These are phyloP conservation scores for Corticium candelabrum DNA, from an alignment of 37 sponge, comb jelly and placozoan genomes.

Conservation along the genomic window DNA sequence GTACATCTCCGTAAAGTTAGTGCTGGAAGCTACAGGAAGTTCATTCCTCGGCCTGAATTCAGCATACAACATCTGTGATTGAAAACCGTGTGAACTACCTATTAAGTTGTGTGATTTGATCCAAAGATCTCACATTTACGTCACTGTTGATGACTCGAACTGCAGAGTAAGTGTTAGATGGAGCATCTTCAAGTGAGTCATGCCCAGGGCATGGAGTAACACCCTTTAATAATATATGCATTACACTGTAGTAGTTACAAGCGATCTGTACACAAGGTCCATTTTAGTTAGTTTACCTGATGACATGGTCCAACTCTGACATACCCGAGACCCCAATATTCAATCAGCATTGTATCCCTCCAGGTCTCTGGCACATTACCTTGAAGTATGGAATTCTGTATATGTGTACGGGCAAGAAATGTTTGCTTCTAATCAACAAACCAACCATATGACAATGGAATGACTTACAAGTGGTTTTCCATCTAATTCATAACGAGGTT, in stretches of 20 bases:
- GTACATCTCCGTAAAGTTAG: conserved; percentile 30
- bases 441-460: too few relatives aligned
- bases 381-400: background rate
- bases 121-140: conserved; percentile 29
- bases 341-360: conserved; percentile 45
- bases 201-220: background rate
- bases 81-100: background rate
- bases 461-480: conserved; percentile 36
- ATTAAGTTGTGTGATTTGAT: background rate
- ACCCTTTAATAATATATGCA: too few relatives aligned
- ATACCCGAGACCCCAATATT: conserved; percentile 67
- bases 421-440: too few relatives aligned
- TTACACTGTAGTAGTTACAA: too few relatives aligned
- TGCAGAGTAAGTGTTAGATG: conserved; percentile 63
- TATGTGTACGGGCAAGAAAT: too few relatives aligned
- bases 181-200: conserved; percentile 25
- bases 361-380: background rate
- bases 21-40: background rate
- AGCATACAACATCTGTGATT: conserved; percentile 2
- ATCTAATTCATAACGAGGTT: conserved; percentile 44
- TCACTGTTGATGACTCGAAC: conserved; percentile 49
- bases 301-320: conserved; percentile 16
- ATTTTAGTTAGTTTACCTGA: background rate
- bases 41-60: background rate
- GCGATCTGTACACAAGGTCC: too few relatives aligned